Base-by-base conservation (phyloP, 2,113 vertebrate genomes). In the Mus pahari region DNA sequence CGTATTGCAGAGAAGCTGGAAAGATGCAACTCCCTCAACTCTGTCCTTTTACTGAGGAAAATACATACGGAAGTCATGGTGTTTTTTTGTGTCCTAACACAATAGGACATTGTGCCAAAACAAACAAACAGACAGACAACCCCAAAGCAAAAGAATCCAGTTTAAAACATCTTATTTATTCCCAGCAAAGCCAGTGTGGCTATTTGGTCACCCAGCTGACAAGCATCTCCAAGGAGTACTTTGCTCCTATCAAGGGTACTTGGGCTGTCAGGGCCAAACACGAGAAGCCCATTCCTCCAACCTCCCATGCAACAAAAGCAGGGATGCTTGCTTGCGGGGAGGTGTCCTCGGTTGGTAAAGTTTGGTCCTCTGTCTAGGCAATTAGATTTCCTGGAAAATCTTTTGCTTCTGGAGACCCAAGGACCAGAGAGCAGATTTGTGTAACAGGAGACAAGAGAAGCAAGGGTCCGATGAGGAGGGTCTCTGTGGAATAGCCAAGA, bases 11-110 rank as follows among this genome's bases (percentile, higher is more conserved):
- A 89, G 82, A 91, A 39, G 48, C 7, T 58, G 50, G 55, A 36
- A 74, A 75, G 77, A 60, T 26, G 68, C 82, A 42, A 90, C 86
- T 26, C 39, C 70, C n/a, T 86, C 50, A 78, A 60, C 33, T 90
- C 83, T 90, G 86, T 86, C 33, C 53, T 96, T 93, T 96, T 20
- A 60, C 64, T 90, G 74, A 79, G 83, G 74, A 86, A 83, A 36
- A 60, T 22, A 91, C 42, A 71, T 83, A 88, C 45, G 48, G 91
- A 86, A 90, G 70, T 71, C 87, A 75, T 26, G 14, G 31, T 36
- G 39, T 73, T 92, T 74, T 74, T 31, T 58, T 53, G 20, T 36
- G 42, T 79, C 13, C 86, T 62, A 42, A 93, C 1, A 31, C 5
- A 71, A 45, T 2, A 91, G 12, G 83, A 82, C 19, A 60, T 83